These are phyloP conservation scores for Cichlasoma orientale DNA, from an alignment of 2,797 vertebrate genomes.

Conservation along the genomic window DNA sequence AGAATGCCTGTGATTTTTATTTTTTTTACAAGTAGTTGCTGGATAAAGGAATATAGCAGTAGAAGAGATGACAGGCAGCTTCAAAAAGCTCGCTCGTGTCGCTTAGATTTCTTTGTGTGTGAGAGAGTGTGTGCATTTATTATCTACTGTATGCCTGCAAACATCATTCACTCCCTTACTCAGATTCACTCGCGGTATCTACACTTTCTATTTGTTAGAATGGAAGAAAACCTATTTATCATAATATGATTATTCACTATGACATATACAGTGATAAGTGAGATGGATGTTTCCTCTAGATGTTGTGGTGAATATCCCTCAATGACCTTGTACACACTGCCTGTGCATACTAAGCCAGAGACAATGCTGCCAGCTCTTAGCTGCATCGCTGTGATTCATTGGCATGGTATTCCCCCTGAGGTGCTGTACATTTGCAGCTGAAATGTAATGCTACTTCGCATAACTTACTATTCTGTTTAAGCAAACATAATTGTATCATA, in stretches of 20 bases:
- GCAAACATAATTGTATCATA: slow-evolving; percentile 61
- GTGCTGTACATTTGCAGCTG: slow-evolving; percentile 55
- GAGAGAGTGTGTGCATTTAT: slow-evolving; percentile 23
- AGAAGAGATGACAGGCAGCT: slow-evolving; percentile 32
- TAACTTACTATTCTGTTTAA: slow-evolving; percentile 50
- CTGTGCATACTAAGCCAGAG: slow-evolving; percentile 58
- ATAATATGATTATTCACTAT: slow-evolving; percentile 74
- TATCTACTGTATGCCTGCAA: slow-evolving; percentile 40
- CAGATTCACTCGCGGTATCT: slow-evolving; percentile 65
- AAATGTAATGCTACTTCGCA: slow-evolving; percentile 54
- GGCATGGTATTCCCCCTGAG: slow-evolving; percentile 29
- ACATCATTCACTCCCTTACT: slow-evolving; percentile 39
- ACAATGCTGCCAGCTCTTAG: slow-evolving; percentile 52
- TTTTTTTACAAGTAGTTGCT: slow-evolving; percentile 1
- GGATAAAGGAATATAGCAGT: slow-evolving; percentile 23
- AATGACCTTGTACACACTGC: slow-evolving; percentile 74
- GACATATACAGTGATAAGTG: slow-evolving; percentile 77
- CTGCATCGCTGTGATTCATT: slow-evolving; percentile 60
- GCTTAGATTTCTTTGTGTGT: slow-evolving; percentile 20
- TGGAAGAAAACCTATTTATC: slow-evolving; percentile 68
- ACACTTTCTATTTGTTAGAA: slow-evolving; percentile 64
- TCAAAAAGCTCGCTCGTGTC: not conserved
- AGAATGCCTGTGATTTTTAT: slow-evolving; percentile 38
- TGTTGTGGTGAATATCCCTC: slow-evolving; percentile 59
- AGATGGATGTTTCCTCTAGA: slow-evolving; percentile 73